Percentiles rank a stretch among this genome's conserved stretches.
phyloP scores from a whole-genome alignment of 1,140 invertebrate genomes.

The Parapsyche elsis region DNA sequence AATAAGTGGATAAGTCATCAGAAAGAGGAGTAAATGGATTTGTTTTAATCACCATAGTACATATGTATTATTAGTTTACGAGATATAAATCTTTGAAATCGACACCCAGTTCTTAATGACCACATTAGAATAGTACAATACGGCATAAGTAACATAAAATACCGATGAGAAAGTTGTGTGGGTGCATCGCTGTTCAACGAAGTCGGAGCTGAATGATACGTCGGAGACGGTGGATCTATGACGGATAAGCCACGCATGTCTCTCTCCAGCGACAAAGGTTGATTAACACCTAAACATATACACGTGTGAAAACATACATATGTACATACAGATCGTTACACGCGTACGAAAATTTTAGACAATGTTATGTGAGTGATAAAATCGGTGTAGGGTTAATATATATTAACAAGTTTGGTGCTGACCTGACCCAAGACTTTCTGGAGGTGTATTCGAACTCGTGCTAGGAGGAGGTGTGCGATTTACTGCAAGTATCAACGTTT shows the following conservation, averaged over 20 bases:
- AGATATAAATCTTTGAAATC: too few relatives aligned
- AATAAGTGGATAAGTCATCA: too few relatives aligned
- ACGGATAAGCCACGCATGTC: constrained; percentile 47
- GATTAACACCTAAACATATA: constrained; percentile 17
- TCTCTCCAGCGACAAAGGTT: constrained; percentile 37
- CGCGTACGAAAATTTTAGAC: neutral
- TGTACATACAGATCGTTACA: neutral
- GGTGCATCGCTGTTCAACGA: constrained; percentile 52
- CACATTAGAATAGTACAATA: too few relatives aligned
- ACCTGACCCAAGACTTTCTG: constrained; percentile 60
- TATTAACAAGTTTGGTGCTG: constrained; percentile 44
- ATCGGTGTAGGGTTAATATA: neutral
- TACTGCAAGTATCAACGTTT: constrained; percentile 59
- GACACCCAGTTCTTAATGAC: too few relatives aligned
- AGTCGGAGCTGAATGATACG: constrained; percentile 52
- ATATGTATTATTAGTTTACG: too few relatives aligned
- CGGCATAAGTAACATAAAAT: too few relatives aligned
- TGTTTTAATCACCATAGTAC: too few relatives aligned
- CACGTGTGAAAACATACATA: neutral
- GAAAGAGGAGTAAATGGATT: too few relatives aligned
- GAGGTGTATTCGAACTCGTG: constrained; percentile 62
- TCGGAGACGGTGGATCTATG: constrained; percentile 50
- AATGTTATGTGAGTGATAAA: too few relatives aligned
- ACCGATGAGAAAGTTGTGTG: constrained; percentile 52
- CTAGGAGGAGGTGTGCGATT: constrained; percentile 64